A percentile compares a stretch with the other conserved stretches of the same genome.
Evolutionary conservation across 2,888 invertebrate species (phyloP).

Genomic region (Phortica okadai): DNA sequence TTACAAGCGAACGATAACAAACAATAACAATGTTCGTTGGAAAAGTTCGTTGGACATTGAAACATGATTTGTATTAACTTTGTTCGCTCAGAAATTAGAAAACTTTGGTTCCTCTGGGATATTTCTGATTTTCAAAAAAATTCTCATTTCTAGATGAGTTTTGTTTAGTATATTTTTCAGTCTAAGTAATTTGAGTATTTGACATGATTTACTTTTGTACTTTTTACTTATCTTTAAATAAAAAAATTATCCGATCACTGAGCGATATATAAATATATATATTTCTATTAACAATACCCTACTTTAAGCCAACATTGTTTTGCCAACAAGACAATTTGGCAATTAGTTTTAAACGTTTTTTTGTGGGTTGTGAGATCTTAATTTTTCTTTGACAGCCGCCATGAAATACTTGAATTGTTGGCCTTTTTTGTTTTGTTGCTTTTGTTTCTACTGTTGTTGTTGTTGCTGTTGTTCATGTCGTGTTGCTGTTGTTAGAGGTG

Average conservation of each 20-base stretch:
- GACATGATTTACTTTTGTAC: no score
- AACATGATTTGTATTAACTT: slow-evolving; percentile 11
- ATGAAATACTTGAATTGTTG: slow-evolving; percentile 17
- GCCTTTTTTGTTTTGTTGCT: not conserved
- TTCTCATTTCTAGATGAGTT: no score
- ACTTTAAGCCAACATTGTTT: not conserved
- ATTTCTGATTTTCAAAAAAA: no score
- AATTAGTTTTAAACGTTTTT: slow-evolving; percentile 61
- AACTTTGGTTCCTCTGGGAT: no score
- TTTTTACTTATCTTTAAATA: not conserved
- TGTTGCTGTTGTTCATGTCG: not conserved
- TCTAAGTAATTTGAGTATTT: no score
- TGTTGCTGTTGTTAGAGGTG: slow-evolving; percentile 40
- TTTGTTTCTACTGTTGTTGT: slow-evolving; percentile 1
- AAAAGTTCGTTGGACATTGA: slow-evolving; percentile 23
- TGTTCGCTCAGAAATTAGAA: not conserved
- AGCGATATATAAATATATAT: no score
- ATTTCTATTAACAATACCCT: no score
- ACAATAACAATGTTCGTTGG: not conserved
- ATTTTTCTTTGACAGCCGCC: slow-evolving; percentile 46
- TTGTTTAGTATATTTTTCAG: no score
- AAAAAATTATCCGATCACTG: not conserved
- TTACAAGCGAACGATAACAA: not conserved
- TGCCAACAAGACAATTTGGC: slow-evolving; percentile 58
- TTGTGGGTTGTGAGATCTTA: slow-evolving; percentile 61